Base-by-base conservation (phyloP, 2,888 invertebrate species). In the Sicus ferrugineus region DNA sequence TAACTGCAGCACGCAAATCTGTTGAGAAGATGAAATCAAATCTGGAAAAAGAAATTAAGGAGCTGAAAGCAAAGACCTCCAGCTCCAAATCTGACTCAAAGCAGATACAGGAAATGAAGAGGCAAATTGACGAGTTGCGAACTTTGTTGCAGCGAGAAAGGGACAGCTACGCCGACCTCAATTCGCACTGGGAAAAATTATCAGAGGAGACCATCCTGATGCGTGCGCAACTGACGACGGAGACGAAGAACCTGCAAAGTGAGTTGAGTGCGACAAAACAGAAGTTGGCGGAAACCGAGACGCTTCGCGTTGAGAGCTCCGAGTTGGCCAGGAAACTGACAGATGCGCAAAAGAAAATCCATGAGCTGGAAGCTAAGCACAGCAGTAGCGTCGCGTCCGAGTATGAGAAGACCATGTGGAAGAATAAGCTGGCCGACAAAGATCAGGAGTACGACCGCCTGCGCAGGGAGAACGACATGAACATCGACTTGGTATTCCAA, bases 131-230 rank as follows among this genome's bases (percentile, higher is more conserved):
- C 89, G 92, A 90, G 77, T 82, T 93, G 69, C 92, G 93, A 81
- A 87, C 88, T 76, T 89, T 91, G 34, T 80, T 94, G 48, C 87
- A 88, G 23, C 88, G 87, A 62, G 92, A 92, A 80, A 90, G 89
- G 73, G 90, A 91, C 73, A 92, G 93, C 74, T 92, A 92, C 80
- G 91, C 92, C 61, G 93, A 93, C 76, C 86, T 96, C 67, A 94
- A 93, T 34, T 88, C 89, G 21, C 94, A 93, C 83, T 94, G 94
- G 84, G 95, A 94, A 83, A 88, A 92, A 72, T 84, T 96, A 46
- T 92, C 93, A 81, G 94, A 95, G 81, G 94, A 95, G 79, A 93
- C 93, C 75, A 92, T 94, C 0, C 89, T 93, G 0, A 92, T 92
- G 72, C 94, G 94, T 85, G 92, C 93, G 7, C 90, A 93, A 81